Percentiles rank a stretch among this genome's conserved stretches.
These are phyloP conservation scores for Indri indri DNA, from an alignment of 2,113 vertebrate species.

Conservation along the genomic window DNA sequence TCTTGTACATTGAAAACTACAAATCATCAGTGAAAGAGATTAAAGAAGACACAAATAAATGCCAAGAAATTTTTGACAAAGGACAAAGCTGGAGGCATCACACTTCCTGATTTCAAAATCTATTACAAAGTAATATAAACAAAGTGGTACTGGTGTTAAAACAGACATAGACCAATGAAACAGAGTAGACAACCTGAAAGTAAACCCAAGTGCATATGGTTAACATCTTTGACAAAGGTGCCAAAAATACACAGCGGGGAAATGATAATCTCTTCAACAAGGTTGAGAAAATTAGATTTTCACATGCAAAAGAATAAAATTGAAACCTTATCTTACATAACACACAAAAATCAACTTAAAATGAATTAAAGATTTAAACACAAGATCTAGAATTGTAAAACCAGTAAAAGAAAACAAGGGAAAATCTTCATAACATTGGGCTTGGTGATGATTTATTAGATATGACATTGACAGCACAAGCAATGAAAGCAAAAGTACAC, in stretches of 20 bases:
- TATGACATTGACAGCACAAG: neutral
- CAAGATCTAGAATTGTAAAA: neutral
- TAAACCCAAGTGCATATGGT: neutral
- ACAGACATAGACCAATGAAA: neutral
- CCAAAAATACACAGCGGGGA: neutral
- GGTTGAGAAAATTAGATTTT: neutral
- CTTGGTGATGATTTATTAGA: neutral
- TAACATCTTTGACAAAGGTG: neutral
- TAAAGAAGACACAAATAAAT: neutral
- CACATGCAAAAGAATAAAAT: neutral
- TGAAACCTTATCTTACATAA: neutral
- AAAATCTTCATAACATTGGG: neutral
- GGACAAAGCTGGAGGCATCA: neutral
- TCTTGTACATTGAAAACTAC: neutral
- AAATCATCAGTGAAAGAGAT: neutral
- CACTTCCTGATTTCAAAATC: neutral
- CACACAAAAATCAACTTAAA: neutral
- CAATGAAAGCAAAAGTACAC: neutral
- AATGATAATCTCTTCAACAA: neutral
- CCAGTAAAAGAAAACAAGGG: neutral
- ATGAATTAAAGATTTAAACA: neutral
- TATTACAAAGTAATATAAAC: neutral
- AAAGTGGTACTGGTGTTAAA: neutral
- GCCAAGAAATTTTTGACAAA: neutral
- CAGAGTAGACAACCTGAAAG: neutral